Evolutionary conservation across 2,797 vertebrate genomes (phyloP), one percentile per base, ranked within the genome.

Genomic region (Ficedula albicollis): DNA sequence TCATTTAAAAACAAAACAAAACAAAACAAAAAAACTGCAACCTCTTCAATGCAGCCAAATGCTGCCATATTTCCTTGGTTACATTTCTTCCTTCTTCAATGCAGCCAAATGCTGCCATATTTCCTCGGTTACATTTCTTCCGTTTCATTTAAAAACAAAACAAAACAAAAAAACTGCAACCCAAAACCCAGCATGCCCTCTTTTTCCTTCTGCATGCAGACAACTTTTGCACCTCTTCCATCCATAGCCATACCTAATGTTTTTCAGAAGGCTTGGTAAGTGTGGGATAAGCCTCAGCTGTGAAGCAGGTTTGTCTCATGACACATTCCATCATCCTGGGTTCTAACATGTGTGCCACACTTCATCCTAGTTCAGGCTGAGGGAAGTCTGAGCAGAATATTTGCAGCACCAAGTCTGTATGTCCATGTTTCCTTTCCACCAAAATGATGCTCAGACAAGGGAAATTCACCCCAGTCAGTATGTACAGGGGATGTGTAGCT

Each of bases 401-500:
- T 18, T 67, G 15, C 43, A 69, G 36, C 3, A 5, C 10, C 32
- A 48, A n/a, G 36, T n/a, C 19, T 43, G 3, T 13, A 70, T 27
- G 13, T 3, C 17, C 41, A 38, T 11, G 20, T 54, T 77, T 68
- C 27, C 19, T 67, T 78, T 34, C 16, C 20, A 54, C 10, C 8
- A 30, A 59, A 82, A 68, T 19, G 11, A 22, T 23, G 16, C 30
- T n/a, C 52, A 41, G 20, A 46, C 30, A 70, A 84, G 25, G 11
- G 26, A 60, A 78, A 49, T 30, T 75, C n/a, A 48, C 3, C 10
- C n/a, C n/a, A 19, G 7, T 15, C 27, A 41, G 11, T 19, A 32
- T 3, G 13, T 4, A 63, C 30, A 46, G 18, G 4, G 1, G 2
- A 4, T 26, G 8, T 27, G 5, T 25, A 54, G 15, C 64, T 74